Conservation (phyloP, 1,140 invertebrate species). For the Calycopis cecrops region DNA sequence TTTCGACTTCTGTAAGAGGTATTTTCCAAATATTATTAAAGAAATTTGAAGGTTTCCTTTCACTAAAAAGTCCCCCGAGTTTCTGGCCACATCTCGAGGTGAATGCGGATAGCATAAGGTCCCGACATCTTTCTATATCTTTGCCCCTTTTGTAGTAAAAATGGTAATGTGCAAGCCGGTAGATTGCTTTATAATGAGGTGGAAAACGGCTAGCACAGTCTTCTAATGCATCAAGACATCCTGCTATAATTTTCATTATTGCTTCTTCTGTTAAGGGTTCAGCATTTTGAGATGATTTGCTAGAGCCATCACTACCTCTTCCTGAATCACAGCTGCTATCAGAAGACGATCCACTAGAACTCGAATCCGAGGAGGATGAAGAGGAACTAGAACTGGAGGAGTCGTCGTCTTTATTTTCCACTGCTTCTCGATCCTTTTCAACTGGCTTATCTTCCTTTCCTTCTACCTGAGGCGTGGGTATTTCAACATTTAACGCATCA, state of each 20-base stretch:
- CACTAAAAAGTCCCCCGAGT: slow-evolving; percentile 88
- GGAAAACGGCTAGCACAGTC: slow-evolving; percentile 90
- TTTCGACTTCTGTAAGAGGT: slow-evolving; percentile 91
- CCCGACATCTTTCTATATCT: slow-evolving; percentile 81
- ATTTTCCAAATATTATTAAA: slow-evolving; percentile 97
- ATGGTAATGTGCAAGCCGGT: slow-evolving; percentile 90
- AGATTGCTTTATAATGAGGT: slow-evolving; percentile 95
- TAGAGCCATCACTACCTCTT: slow-evolving; percentile 54
- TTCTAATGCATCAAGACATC: slow-evolving; percentile 86
- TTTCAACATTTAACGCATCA: slow-evolving; percentile 18
- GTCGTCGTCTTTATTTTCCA: slow-evolving; percentile 46
- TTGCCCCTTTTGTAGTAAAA: slow-evolving; percentile 82
- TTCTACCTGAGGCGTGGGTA: background rate
- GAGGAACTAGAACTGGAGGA: slow-evolving; percentile 50
- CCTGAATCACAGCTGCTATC: slow-evolving; percentile 59
- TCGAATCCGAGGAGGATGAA: slow-evolving; percentile 60
- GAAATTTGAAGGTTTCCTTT: slow-evolving; percentile 90
- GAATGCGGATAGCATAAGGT: slow-evolving; percentile 83
- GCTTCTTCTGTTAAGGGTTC: slow-evolving; percentile 58
- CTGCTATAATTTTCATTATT: slow-evolving; percentile 65
- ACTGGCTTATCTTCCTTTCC: slow-evolving; percentile 15
- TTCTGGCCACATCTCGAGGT: slow-evolving; percentile 78
- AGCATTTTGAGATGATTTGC: slow-evolving; percentile 46
- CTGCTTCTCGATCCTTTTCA: slow-evolving; percentile 20
- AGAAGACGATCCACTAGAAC: slow-evolving; percentile 62